Base-by-base conservation (phyloP, 1,140 invertebrate species). In the Ceratitis capitata region DNA sequence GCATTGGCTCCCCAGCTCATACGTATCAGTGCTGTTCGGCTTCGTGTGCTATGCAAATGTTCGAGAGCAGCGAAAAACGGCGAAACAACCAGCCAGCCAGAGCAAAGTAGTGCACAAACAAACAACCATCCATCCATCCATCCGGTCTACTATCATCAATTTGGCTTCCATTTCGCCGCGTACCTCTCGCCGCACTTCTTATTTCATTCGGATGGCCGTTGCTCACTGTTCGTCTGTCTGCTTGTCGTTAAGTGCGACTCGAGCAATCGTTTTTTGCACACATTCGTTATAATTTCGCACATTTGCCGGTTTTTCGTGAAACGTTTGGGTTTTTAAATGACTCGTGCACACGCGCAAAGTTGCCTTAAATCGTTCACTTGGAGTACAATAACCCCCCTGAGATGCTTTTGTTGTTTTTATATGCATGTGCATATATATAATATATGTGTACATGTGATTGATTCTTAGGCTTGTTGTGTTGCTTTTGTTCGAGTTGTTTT, bases 291-390 rank as follows among this genome's bases (percentile, higher is more conserved):
- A 47, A 78, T 78, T 45, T 45, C 19, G 39, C 69, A 19, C 69
- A 78, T 45, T 78, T 78, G 69, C 69, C 69, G 39, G 69, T 78
- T 78, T 74, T 78, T 78, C 19, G 69, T 14, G n/a, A 39, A 26
- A 45, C 19, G 69, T 45, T 69, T 69, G 16, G 61, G 39, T 78
- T 14, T 23, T 64, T 78, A 78, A 45, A 78, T 78, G 39, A 19
- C 39, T 78, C 39, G 69, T 78, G 69, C 69, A 78, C 69, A 78
- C 69, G 69, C 69, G 69, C 69, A 78, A 78, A 32, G n/a, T 78
- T 45, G 39, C 69, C 69, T 45, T 23, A 45, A 78, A 78, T 78
- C 69, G 69, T 32, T 78, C 39, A 78, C 69, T 78, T 45, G 32
- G n/a, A 78, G 39, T 42, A 45, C 69, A 78, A 78, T 78, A 78